A percentile compares a stretch with the other conserved stretches of the same genome.
Conservation (phyloP, 1,140 invertebrate species). For the Anastatus disparis region DNA sequence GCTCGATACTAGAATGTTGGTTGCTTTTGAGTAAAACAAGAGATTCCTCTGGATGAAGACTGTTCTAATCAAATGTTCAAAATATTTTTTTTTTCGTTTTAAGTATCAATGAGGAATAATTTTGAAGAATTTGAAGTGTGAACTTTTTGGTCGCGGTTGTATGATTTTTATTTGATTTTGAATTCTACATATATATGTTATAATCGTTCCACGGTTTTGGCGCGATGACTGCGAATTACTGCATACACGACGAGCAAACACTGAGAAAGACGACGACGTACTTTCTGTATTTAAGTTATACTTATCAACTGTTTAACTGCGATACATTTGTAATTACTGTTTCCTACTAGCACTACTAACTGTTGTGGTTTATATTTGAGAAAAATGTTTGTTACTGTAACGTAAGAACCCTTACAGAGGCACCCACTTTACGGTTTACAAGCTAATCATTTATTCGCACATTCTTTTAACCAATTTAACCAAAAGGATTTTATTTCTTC, state of each 20-base stretch:
- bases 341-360: slow-evolving; percentile 64
- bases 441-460: neutral
- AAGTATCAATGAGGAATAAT: neutral
- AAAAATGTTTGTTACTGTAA: slow-evolving; percentile 66
- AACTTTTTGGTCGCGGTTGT: neutral
- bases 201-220: slow-evolving; percentile 26
- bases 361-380: slow-evolving; percentile 66
- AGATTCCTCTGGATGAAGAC: neutral
- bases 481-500: too few relatives aligned
- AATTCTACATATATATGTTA: neutral
- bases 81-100: neutral
- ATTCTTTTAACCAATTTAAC: too few relatives aligned
- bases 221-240: slow-evolving; percentile 51
- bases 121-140: neutral
- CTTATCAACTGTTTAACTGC: slow-evolving; percentile 66
- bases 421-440: slow-evolving; percentile 60
- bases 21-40: neutral
- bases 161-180: neutral
- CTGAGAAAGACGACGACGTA: slow-evolving; percentile 64
- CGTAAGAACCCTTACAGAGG: slow-evolving; percentile 67
- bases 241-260: slow-evolving; percentile 61
- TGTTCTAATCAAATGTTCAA: neutral
- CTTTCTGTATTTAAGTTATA: slow-evolving; percentile 62
- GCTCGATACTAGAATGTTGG: neutral
- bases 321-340: slow-evolving; percentile 65